phyloP scores from a whole-genome alignment of 2,113 vertebrate genomes.

The Ranitomeya variabilis region DNA sequence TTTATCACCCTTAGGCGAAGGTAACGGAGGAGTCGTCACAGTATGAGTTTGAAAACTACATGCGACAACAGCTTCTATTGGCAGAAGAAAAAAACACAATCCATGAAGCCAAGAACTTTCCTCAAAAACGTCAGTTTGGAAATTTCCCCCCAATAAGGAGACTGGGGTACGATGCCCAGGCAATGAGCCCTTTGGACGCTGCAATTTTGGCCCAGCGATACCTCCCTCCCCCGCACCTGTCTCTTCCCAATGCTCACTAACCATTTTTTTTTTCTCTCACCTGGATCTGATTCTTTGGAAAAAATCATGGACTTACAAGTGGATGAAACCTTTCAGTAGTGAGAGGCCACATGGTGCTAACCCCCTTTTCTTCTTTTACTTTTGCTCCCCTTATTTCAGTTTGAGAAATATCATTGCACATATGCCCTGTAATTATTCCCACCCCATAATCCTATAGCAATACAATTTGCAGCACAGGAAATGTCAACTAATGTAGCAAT shows the following conservation, averaged over 20 bases:
- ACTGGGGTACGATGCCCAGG: slow-evolving; percentile 92
- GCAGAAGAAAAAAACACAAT: slow-evolving; percentile 97
- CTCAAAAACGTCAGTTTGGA: slow-evolving; percentile 88
- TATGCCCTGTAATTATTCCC: background rate
- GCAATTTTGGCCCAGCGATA: slow-evolving; percentile 95
- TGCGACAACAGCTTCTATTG: slow-evolving; percentile 96
- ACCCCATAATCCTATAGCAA: slow-evolving; percentile 40
- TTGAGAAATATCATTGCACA: slow-evolving; percentile 32
- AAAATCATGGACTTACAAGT: background rate
- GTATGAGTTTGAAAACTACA: slow-evolving; percentile 99
- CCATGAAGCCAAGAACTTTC: slow-evolving; percentile 92
- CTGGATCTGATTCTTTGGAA: background rate
- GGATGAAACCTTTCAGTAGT: slow-evolving; percentile 29
- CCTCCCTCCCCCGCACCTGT: slow-evolving; percentile 66
- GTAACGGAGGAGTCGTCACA: slow-evolving; percentile 94
- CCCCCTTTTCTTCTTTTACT: background rate
- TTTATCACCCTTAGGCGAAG: slow-evolving; percentile 77
- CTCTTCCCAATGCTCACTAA: slow-evolving; percentile 48
- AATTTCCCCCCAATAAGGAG: slow-evolving; percentile 90
- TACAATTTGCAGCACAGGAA: slow-evolving; percentile 55
- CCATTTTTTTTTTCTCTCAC: background rate
- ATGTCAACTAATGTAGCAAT: slow-evolving; percentile 50
- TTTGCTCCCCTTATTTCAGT: background rate
- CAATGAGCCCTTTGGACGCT: slow-evolving; percentile 92
- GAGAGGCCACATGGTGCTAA: slow-evolving; percentile 53